Percentiles rank a stretch among this genome's conserved stretches.
Evolutionary conservation across 1,140 invertebrate genomes (phyloP).

Genomic region (Steinernema khuongi): DNA sequence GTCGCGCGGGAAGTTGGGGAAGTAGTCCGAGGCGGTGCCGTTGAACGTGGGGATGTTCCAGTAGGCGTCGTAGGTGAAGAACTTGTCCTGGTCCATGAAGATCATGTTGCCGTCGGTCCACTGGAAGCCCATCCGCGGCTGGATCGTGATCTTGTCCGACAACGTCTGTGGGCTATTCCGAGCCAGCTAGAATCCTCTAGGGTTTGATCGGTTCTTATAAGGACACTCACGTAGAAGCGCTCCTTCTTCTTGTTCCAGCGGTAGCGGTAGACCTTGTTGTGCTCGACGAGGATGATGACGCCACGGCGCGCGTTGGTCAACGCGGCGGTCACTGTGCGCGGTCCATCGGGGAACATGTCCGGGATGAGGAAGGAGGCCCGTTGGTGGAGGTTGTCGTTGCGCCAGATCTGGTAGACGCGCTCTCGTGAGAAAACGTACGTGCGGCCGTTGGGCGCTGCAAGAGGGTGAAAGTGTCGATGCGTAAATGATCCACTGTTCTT

Average conservation of each 20-base stretch:
- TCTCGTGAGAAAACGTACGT: slow-evolving; percentile 36
- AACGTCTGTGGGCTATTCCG: slow-evolving; percentile 36
- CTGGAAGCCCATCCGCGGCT: slow-evolving; percentile 28
- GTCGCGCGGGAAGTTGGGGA: slow-evolving; percentile 34
- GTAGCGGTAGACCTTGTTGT: slow-evolving; percentile 30
- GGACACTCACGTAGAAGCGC: slow-evolving; percentile 25
- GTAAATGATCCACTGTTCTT: background rate
- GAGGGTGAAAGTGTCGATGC: background rate
- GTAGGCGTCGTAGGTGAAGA: slow-evolving; percentile 39
- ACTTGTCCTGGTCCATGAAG: slow-evolving; percentile 28
- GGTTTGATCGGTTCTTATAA: background rate
- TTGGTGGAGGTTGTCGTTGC: slow-evolving; percentile 32
- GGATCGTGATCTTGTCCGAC: slow-evolving; percentile 33
- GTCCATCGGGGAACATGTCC: slow-evolving; percentile 33
- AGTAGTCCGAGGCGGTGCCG: slow-evolving; percentile 30
- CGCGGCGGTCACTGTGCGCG: slow-evolving; percentile 35
- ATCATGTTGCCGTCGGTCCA: slow-evolving; percentile 33
- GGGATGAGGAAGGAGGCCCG: slow-evolving; percentile 35
- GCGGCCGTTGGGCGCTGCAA: slow-evolving; percentile 27
- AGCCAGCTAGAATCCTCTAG: slow-evolving; percentile 21
- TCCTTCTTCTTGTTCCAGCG: slow-evolving; percentile 36
- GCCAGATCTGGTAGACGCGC: slow-evolving; percentile 34
- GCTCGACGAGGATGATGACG: slow-evolving; percentile 27
- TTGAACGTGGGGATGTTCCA: slow-evolving; percentile 38
- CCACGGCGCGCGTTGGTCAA: slow-evolving; percentile 35